These are phyloP conservation scores for Leptinotarsa peninsularis DNA, from an alignment of 2,888 invertebrate genomes.

Conservation along the genomic window DNA sequence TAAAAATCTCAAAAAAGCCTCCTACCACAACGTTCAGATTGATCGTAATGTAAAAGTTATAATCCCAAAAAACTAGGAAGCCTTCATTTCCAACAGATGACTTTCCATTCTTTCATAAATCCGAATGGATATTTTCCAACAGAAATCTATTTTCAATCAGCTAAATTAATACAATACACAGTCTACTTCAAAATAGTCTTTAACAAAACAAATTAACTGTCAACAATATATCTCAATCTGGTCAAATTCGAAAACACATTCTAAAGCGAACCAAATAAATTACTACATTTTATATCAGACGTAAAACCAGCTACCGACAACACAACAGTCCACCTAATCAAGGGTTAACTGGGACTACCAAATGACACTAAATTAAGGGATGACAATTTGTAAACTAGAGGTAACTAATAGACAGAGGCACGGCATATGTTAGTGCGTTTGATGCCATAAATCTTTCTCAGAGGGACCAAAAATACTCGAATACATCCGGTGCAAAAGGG, in stretches of 20 bases:
- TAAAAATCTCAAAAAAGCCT: no score
- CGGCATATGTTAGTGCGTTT: constrained; percentile 43
- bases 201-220: neutral
- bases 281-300: constrained; percentile 35
- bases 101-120: no score
- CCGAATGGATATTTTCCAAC: no score
- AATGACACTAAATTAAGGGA: constrained; percentile 50
- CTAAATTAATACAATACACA: no score
- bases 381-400: constrained; percentile 50
- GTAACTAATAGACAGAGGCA: constrained; percentile 43
- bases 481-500: constrained; percentile 35
- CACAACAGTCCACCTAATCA: constrained; percentile 37
- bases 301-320: constrained; percentile 40
- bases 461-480: constrained; percentile 39
- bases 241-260: constrained; percentile 9
- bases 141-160: no score
- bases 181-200: neutral
- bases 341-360: constrained; percentile 40
- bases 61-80: no score
- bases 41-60: no score
- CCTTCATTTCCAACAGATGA: no score
- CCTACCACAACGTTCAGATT: no score
- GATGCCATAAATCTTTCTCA: constrained; percentile 41
- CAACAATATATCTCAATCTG: constrained; percentile 33
- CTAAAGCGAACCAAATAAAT: constrained; percentile 31